Evolutionary conservation across 2,888 invertebrate genomes (phyloP), one percentile per base, ranked within the genome.

Genomic region (Agonopterix heracliana): DNA sequence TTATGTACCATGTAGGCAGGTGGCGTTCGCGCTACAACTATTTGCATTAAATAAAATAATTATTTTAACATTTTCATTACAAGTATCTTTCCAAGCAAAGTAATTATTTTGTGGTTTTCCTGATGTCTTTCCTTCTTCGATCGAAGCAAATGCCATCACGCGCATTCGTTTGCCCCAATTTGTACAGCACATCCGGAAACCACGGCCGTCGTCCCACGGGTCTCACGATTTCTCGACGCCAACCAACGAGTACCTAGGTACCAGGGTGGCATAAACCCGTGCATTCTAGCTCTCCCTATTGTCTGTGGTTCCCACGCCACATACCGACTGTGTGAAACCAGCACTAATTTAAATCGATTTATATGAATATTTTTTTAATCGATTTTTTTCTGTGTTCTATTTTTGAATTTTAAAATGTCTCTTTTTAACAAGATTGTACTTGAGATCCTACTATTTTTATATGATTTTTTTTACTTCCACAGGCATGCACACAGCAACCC

Each of bases 191-290:
- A 49, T 44, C 44, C 48, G 45, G 41, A 34, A 38, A 35, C 34
- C 35, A 36, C 26, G 26, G 26, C 26, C 3, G 41, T 40, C 42
- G 43, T 53, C 54, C 54, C 54, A 68, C 68, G 68, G 64, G 65
- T 80, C 78, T 69, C 78, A 80, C 78, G 78, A 65, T 80, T 76
- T 78, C 78, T 70, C 68, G 65, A 56, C 60, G 52, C 57, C 55
- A 26, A 5, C 26, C 26, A 26, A 26, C 26, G 26, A 26, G 26
- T 26, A n/a, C n/a, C n/a, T 48, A 42, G 52, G 61, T 57, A 61
- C 63, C 62, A 56, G 59, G 61, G 63, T 60, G 57, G 61, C 60
- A 63, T 54, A 59, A 56, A 58, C 60, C 58, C 56, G 59, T 66
- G 62, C 47, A 48, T 48, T 55, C 52, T 45, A 54, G 56, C 66